Evolutionary conservation across 1,140 invertebrate species (phyloP).

Genomic region (Ips typographus): DNA sequence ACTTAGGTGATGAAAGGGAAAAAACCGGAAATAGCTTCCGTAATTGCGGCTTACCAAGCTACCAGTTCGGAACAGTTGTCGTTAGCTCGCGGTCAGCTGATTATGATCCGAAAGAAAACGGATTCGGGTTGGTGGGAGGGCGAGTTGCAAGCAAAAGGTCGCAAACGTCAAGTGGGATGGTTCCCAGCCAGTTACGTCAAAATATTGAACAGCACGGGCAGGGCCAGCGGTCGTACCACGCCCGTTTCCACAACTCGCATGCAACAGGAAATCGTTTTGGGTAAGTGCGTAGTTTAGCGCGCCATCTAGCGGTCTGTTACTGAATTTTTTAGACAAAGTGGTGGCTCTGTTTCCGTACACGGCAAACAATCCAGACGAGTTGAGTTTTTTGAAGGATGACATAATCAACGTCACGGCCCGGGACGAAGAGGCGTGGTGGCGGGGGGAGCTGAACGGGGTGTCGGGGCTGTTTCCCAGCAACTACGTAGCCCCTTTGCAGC

Average conservation of each 20-base stretch:
- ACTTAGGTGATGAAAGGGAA: slow-evolving; percentile 54
- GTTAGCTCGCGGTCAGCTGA: slow-evolving; percentile 88
- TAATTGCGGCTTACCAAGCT: slow-evolving; percentile 85
- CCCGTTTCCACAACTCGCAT: slow-evolving; percentile 65
- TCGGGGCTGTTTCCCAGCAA: slow-evolving; percentile 91
- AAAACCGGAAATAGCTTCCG: slow-evolving; percentile 86
- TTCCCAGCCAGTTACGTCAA: slow-evolving; percentile 98
- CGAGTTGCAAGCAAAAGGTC: slow-evolving; percentile 95
- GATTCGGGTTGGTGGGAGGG: slow-evolving; percentile 99
- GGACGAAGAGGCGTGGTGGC: slow-evolving; percentile 96
- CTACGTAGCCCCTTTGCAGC: slow-evolving; percentile 71
- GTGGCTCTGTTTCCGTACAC: slow-evolving; percentile 90
- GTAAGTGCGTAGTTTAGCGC: slow-evolving; percentile 38
- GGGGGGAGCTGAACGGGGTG: slow-evolving; percentile 84
- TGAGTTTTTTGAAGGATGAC: slow-evolving; percentile 92
- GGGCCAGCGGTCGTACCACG: slow-evolving; percentile 71
- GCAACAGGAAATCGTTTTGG: slow-evolving; percentile 60
- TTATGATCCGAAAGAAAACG: slow-evolving; percentile 95
- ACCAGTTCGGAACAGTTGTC: slow-evolving; percentile 88
- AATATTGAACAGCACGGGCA: slow-evolving; percentile 65
- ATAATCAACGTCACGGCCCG: slow-evolving; percentile 89
- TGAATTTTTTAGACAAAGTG: slow-evolving; percentile 79
- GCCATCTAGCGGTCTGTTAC: neutral
- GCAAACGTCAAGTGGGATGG: slow-evolving; percentile 94
- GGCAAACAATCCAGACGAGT: slow-evolving; percentile 91